These are phyloP conservation scores for Pedetes capensis DNA, from an alignment of 2,113 vertebrate genomes.

Conservation along the genomic window DNA sequence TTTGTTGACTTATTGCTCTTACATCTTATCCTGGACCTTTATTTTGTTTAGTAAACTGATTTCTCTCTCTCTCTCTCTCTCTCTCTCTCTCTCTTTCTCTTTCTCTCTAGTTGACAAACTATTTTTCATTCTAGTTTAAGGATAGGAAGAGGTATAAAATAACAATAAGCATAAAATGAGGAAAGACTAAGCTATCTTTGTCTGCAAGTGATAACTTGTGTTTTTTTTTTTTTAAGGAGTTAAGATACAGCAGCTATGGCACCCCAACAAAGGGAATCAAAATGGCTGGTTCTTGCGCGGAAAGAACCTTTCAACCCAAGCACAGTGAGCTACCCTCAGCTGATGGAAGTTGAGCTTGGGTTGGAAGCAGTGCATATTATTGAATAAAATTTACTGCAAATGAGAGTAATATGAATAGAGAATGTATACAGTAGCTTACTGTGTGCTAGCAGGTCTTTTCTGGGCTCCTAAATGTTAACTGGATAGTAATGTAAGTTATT, in stretches of 20 bases:
- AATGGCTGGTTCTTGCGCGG: background rate
- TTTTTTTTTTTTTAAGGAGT: background rate
- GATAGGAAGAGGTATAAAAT: background rate
- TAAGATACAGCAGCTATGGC: background rate
- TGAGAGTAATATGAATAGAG: conserved; percentile 79
- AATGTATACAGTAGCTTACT: conserved; percentile 81
- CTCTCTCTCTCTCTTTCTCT: background rate
- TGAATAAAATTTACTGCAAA: conserved; percentile 80
- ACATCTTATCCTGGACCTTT: background rate
- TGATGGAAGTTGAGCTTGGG: conserved; percentile 46
- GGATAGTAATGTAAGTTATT: conserved; percentile 89
- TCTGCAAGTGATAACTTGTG: background rate
- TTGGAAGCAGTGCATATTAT: conserved; percentile 68
- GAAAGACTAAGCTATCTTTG: background rate
- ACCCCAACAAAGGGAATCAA: background rate
- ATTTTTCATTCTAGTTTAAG: background rate
- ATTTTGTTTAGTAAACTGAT: background rate
- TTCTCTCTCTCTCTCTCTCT: background rate
- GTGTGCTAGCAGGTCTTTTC: conserved; percentile 84
- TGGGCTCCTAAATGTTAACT: conserved; percentile 87
- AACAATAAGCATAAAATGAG: background rate
- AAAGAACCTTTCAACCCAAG: background rate
- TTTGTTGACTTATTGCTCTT: conserved; percentile 18
- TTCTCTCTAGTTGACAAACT: background rate
- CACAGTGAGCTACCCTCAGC: background rate